phyloP scores from a whole-genome alignment of 2,113 vertebrate genomes.

The Petaurus breviceps region DNA sequence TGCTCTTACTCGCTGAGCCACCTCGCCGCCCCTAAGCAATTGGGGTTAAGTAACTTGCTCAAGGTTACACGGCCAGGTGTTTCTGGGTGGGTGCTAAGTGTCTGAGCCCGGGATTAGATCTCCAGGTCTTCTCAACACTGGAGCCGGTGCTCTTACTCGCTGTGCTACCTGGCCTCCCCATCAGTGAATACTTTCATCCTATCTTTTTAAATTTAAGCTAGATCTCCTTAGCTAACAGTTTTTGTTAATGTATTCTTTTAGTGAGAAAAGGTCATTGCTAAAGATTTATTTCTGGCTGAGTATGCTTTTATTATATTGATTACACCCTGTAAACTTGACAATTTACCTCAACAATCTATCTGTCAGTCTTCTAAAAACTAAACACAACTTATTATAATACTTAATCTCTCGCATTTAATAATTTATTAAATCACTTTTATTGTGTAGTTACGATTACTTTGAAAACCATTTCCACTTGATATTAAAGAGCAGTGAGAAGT shows the following conservation, averaged over 20 bases:
- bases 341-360: not conserved
- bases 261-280: not conserved
- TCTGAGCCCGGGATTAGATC: too few species aligned
- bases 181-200: not conserved
- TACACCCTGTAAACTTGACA: constrained; percentile 6
- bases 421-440: constrained; percentile 21
- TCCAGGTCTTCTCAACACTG: too few species aligned
- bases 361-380: not conserved
- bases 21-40: too few species aligned
- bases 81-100: too few species aligned
- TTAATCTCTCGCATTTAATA: not conserved
- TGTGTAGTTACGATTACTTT: constrained; percentile 7
- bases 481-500: not conserved
- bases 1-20: too few species aligned
- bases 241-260: not conserved
- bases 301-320: not conserved
- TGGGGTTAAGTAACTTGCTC: too few species aligned
- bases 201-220: not conserved
- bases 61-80: too few species aligned
- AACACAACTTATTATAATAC: not conserved
- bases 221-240: not conserved
- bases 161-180: too few species aligned
- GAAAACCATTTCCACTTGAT: constrained; percentile 9
- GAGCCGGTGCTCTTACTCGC: too few species aligned
- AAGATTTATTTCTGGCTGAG: not conserved